phyloP scores from a whole-genome alignment of 2,797 vertebrate species.

The Remorina albescens region DNA sequence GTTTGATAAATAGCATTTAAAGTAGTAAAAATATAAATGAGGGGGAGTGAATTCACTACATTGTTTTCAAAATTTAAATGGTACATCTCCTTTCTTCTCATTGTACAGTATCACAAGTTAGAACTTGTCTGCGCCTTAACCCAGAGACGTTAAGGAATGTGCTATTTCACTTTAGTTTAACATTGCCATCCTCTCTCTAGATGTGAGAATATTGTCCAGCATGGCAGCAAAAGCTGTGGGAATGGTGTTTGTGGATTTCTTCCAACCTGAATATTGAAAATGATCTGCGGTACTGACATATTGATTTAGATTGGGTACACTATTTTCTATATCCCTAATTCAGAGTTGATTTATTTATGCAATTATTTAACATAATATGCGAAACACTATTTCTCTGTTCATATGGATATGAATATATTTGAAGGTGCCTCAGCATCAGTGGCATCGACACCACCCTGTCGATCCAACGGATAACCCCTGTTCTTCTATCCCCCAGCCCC shows the following conservation, averaged over 20 bases:
- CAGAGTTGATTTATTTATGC: constrained; percentile 55
- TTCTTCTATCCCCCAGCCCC: constrained; percentile 1
- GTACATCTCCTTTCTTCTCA: constrained; percentile 49
- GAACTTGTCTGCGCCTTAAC: constrained; percentile 68
- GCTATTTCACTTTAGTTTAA: constrained; percentile 25
- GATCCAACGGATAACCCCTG: constrained; percentile 38
- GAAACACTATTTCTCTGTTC: constrained; percentile 16
- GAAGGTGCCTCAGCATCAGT: constrained; percentile 54
- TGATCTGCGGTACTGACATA: constrained; percentile 29
- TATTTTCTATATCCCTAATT: constrained; percentile 21
- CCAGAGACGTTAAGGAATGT: constrained; percentile 61
- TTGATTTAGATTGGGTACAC: constrained; percentile 38
- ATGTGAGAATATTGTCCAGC: background rate
- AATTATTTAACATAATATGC: constrained; percentile 57
- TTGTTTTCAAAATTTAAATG: constrained; percentile 47
- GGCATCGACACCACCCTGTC: constrained; percentile 36
- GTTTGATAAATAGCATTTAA: constrained; percentile 20
- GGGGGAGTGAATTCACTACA: constrained; percentile 66
- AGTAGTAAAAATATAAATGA: constrained; percentile 3
- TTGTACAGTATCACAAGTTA: constrained; percentile 39
- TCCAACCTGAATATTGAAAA: constrained; percentile 10
- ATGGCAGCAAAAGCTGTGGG: background rate
- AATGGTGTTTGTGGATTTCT: background rate
- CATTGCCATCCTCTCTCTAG: constrained; percentile 16
- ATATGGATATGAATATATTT: constrained; percentile 22